phyloP scores from a whole-genome alignment of 1,140 invertebrate genomes.

The Brachionus koreanus region DNA sequence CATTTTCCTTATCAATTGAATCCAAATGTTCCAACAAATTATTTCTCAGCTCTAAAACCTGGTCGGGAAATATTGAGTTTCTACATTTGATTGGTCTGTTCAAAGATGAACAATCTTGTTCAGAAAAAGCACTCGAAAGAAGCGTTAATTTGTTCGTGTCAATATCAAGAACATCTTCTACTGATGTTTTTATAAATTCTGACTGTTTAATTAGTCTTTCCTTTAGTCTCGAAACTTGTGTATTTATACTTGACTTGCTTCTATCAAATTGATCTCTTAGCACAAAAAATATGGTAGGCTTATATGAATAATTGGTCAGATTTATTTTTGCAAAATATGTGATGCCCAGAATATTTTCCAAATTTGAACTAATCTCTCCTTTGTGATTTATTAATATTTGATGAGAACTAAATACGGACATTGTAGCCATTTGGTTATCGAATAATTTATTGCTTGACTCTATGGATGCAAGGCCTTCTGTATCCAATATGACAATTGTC shows the following conservation, averaged over 20 bases:
- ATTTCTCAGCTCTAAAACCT: background rate
- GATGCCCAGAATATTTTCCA: background rate
- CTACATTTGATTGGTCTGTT: background rate
- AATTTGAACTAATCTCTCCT: conserved; percentile 8
- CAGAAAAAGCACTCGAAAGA: background rate
- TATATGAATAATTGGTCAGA: background rate
- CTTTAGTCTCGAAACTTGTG: background rate
- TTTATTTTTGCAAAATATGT: conserved; percentile 1
- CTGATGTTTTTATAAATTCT: background rate
- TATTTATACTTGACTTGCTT: background rate
- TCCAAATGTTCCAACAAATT: background rate
- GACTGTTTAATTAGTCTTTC: background rate
- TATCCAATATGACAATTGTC: conserved; percentile 24
- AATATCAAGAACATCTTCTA: background rate
- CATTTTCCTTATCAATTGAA: background rate
- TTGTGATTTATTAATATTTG: conserved; percentile 3
- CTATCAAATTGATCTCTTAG: background rate
- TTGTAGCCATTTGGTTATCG: background rate
- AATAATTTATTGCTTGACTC: background rate
- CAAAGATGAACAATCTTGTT: background rate
- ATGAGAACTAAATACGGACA: conserved; percentile 14
- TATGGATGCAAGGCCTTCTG: conserved; percentile 4
- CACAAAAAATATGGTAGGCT: background rate
- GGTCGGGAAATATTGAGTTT: background rate
- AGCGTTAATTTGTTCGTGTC: background rate